Base-by-base conservation (phyloP, 1,140 invertebrate species). In the Lepidurus arcticus region DNA sequence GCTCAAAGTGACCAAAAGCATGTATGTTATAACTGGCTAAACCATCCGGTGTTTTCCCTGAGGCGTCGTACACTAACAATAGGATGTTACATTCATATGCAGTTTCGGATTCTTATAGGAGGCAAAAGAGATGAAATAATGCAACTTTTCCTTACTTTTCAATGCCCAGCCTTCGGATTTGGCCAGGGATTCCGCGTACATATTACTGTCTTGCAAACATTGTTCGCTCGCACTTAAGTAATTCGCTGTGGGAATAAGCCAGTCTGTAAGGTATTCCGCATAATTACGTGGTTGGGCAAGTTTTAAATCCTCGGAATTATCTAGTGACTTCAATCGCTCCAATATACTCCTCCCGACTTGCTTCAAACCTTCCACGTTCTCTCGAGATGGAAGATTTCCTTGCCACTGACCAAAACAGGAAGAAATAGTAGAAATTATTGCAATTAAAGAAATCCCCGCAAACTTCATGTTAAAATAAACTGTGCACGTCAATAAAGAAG, bases 1-100 rank as follows among this genome's bases (percentile, higher is more conserved):
- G 75, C 16, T 79, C 78, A 42, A 76, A 79, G 26, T 78, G 42
- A 16, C 78, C 78, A 24, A 53, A 26, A 9, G 74, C 74, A 16
- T 79, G 78, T 4, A 65, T 42, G 44, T 73, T 76, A 42, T 45
- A 44, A n/a, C 78, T 73, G 42, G 42, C 42, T n/a, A 78, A 43
- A 44, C 77, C 77, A 43, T 73, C 42, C 24, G 77, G 77, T 16
- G 74, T 44, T 74, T 78, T 74, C 7, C 77, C 77, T 3, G 77
- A 44, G 7, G 77, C 53, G 26, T 78, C 77, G n/a, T 74, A 73
- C 77, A 78, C 77, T 78, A 42, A 42, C n/a, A 44, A 75, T 42
- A 75, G 34, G 24, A 21, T 10, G 16, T 13, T 65, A 11, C 1
- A 21, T 21, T 16, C 7, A 65, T 65, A 65, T 16, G 16, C 9